These are phyloP conservation scores for Pongo abelii DNA, from an alignment of 2,113 vertebrate genomes.

Conservation along the genomic window DNA sequence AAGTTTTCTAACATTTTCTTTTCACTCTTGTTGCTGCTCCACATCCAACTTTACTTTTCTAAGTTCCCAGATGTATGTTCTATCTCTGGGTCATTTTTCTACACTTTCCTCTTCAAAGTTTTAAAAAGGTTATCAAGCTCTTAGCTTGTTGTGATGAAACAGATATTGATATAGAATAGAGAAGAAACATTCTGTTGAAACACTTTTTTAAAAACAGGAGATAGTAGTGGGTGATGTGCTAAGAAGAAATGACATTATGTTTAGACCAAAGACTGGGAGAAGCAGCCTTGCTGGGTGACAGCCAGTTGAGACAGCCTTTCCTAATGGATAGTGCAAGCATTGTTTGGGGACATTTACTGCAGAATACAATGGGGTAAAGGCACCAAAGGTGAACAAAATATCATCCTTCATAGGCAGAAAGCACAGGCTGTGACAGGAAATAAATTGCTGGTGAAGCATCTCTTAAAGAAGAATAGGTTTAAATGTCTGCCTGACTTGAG, in stretches of 20 bases:
- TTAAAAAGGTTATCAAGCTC: not conserved
- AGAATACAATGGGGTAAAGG: not conserved
- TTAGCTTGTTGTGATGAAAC: not conserved
- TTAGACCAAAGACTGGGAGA: not conserved
- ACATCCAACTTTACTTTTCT: not conserved
- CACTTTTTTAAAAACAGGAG: not conserved
- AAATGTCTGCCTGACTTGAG: not conserved
- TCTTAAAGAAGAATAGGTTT: conserved; percentile 47
- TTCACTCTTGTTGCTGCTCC: not conserved
- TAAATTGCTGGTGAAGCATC: conserved; percentile 55
- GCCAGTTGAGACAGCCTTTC: not conserved
- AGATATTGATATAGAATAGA: not conserved
- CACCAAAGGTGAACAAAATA: conserved; percentile 59
- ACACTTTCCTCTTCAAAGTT: not conserved
- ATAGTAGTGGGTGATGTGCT: not conserved
- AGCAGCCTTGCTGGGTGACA: not conserved
- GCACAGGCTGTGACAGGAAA: conserved; percentile 63
- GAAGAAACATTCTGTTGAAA: not conserved
- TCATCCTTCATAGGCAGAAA: conserved; percentile 64
- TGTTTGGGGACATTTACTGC: conserved; percentile 51
- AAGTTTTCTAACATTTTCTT: not conserved
- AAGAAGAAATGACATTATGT: conserved; percentile 16
- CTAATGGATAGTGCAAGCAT: conserved; percentile 17
- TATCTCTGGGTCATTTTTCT: not conserved
- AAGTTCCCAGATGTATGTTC: not conserved